These are phyloP conservation scores for Himalopsyche tibetana DNA, from an alignment of 2,888 invertebrate species.

Conservation along the genomic window DNA sequence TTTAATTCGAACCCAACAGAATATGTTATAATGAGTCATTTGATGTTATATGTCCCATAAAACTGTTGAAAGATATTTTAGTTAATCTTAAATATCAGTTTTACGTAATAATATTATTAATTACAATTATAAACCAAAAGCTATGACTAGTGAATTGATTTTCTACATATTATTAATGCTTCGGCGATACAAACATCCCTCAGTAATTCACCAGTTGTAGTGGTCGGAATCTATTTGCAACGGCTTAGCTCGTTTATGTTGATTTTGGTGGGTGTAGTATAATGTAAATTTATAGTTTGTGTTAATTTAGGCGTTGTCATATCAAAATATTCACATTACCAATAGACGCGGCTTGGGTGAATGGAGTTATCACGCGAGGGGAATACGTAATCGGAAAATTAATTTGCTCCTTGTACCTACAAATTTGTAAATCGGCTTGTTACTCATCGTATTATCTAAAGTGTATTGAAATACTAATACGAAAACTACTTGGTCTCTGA, in stretches of 20 bases:
- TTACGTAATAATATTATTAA: no score
- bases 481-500: background rate
- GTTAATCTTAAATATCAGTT: no score
- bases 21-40: no score
- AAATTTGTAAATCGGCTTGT: slow-evolving; percentile 32
- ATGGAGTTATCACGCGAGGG: slow-evolving; percentile 45
- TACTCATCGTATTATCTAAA: slow-evolving; percentile 26
- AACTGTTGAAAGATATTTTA: no score
- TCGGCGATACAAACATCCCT: no score
- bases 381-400: slow-evolving; percentile 62
- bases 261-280: slow-evolving; percentile 30
- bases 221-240: background rate
- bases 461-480: slow-evolving; percentile 23
- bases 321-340: slow-evolving; percentile 54
- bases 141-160: no score
- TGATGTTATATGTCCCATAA: no score
- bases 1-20: no score
- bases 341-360: slow-evolving; percentile 23
- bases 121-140: no score
- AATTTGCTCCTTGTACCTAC: slow-evolving; percentile 55
- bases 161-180: no score
- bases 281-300: slow-evolving; percentile 60
- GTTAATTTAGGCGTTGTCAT: slow-evolving; percentile 58
- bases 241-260: slow-evolving; percentile 10
- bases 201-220: background rate